phyloP scores from a whole-genome alignment of 2,888 invertebrate species.

The Nycteola revayana region DNA sequence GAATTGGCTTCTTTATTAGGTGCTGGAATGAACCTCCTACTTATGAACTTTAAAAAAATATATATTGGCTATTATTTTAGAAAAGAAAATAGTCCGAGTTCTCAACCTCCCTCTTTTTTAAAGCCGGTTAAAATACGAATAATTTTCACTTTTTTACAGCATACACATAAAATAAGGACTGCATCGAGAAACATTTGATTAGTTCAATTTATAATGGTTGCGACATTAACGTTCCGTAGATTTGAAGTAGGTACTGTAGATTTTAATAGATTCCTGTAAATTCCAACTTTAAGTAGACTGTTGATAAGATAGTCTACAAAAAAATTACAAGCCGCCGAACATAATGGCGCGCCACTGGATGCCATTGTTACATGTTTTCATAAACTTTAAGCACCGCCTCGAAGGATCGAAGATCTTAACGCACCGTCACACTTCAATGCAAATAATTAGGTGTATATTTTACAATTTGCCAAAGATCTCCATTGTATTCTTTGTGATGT shows the following conservation, averaged over 20 bases:
- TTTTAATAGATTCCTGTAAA: too few relatives aligned
- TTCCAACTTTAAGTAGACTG: too few relatives aligned
- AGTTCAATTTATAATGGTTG: too few relatives aligned
- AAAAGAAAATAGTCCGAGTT: too few relatives aligned
- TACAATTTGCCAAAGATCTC: constrained; percentile 79
- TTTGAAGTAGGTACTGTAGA: not conserved
- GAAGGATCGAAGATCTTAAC: constrained; percentile 57
- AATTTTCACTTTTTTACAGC: too few relatives aligned
- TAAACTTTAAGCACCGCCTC: constrained; percentile 73
- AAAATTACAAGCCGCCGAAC: constrained; percentile 49
- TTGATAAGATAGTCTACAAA: constrained; percentile 20
- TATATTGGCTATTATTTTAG: too few relatives aligned
- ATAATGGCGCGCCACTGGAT: constrained; percentile 51
- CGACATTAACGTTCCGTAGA: not conserved
- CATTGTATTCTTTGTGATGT: constrained; percentile 69
- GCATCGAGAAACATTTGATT: too few relatives aligned
- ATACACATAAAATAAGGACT: too few relatives aligned
- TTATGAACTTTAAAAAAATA: too few relatives aligned
- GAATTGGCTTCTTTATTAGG: constrained; percentile 43
- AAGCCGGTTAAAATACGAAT: too few relatives aligned
- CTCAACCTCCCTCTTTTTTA: too few relatives aligned
- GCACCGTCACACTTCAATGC: constrained; percentile 67
- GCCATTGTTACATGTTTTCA: constrained; percentile 71
- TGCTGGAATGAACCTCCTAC: constrained; percentile 33
- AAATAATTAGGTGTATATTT: constrained; percentile 79